These are phyloP conservation scores for Spialia ferax DNA, from an alignment of 2,888 invertebrate species.

Conservation along the genomic window DNA sequence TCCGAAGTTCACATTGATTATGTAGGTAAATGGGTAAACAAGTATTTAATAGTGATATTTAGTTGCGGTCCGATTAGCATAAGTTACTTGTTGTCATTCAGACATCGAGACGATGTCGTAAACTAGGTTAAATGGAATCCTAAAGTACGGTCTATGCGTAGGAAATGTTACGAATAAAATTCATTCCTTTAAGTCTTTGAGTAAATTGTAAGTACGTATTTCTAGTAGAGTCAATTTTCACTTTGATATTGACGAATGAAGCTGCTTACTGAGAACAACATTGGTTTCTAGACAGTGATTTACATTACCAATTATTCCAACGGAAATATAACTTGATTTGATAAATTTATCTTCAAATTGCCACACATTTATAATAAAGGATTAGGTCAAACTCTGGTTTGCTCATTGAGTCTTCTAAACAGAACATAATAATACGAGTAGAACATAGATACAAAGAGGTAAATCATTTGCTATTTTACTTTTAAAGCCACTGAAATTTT, in stretches of 20 bases:
- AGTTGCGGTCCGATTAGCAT: constrained; percentile 36
- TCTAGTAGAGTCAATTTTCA: background rate
- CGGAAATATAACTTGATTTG: background rate
- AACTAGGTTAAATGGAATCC: constrained; percentile 13
- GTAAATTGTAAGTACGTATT: background rate
- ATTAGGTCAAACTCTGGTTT: background rate
- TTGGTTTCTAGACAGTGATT: background rate
- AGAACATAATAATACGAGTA: background rate
- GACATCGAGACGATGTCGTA: constrained; percentile 1
- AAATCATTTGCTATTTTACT: too few species aligned
- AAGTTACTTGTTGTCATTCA: constrained; percentile 41
- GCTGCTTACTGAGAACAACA: background rate
- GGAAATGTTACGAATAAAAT: background rate
- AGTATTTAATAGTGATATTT: constrained; percentile 36
- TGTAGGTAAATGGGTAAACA: constrained; percentile 36
- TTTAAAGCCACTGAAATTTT: too few species aligned
- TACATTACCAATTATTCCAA: background rate
- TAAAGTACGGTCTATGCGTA: background rate
- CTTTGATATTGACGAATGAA: background rate
- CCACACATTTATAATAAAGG: background rate
- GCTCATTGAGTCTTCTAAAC: background rate
- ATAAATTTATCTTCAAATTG: background rate
- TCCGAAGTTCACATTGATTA: constrained; percentile 28
- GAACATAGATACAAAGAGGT: too few species aligned
- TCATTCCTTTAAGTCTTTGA: background rate